Evolutionary conservation across 2,888 invertebrate genomes (phyloP).

Genomic region (Zhengitettix transpicula): DNA sequence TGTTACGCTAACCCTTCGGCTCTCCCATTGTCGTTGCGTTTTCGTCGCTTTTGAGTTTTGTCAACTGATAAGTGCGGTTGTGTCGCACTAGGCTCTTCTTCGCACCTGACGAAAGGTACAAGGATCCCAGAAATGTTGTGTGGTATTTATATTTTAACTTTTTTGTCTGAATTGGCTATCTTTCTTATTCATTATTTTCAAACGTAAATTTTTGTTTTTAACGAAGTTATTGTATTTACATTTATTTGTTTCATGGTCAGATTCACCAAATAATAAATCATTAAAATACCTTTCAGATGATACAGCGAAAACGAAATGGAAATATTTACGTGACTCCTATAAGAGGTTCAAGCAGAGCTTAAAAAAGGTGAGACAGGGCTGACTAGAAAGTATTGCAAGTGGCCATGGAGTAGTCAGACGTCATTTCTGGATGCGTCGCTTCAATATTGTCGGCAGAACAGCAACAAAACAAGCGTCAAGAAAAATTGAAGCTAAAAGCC

Average conservation of each 20-base stretch:
- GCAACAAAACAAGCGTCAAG: background rate
- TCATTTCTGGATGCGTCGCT: background rate
- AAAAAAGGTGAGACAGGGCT: background rate
- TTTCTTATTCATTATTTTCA: too few relatives aligned
- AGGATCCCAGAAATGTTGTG: too few relatives aligned
- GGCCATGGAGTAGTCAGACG: background rate
- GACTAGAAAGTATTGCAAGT: background rate
- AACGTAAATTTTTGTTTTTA: too few relatives aligned
- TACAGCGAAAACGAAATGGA: slow-evolving; percentile 1
- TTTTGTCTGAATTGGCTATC: too few relatives aligned
- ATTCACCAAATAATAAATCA: background rate
- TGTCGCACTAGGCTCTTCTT: too few relatives aligned
- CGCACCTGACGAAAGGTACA: too few relatives aligned
- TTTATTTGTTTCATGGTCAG: background rate
- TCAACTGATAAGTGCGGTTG: too few relatives aligned
- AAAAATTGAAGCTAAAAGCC: slow-evolving; percentile 1
- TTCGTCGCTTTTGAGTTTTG: too few relatives aligned
- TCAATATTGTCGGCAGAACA: background rate
- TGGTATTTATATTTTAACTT: too few relatives aligned
- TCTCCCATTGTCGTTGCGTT: too few relatives aligned
- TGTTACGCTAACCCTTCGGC: too few relatives aligned
- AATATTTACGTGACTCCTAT: slow-evolving; percentile 4
- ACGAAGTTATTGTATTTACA: background rate
- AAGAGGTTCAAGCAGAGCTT: slow-evolving; percentile 1
- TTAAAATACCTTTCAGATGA: background rate